phyloP scores from a whole-genome alignment of 2,113 vertebrate species.

The Oryzias curvinotus region DNA sequence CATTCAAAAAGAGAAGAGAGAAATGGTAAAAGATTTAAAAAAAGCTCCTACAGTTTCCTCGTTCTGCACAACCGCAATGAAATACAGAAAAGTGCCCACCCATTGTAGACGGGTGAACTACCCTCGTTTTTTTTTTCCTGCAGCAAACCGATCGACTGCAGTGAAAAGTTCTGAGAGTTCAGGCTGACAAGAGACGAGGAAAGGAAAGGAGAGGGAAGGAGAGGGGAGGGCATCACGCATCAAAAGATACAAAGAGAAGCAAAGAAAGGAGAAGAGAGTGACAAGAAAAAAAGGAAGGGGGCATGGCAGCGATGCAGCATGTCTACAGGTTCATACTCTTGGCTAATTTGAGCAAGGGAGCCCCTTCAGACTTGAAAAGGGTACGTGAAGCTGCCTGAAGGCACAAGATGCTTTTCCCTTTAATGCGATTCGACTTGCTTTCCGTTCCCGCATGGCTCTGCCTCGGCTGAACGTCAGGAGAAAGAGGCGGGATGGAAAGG shows the following conservation, averaged over 20 bases:
- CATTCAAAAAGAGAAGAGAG: background rate
- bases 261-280: slow-evolving; percentile 10
- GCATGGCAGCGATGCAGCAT: background rate
- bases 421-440: slow-evolving; percentile 51
- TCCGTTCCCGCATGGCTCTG: slow-evolving; percentile 41
- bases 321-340: slow-evolving; percentile 8
- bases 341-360: slow-evolving; percentile 27
- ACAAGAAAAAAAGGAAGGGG: slow-evolving; percentile 12
- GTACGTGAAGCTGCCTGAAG: slow-evolving; percentile 13
- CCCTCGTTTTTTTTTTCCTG: slow-evolving; percentile 41
- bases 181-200: background rate
- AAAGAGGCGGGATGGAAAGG: slow-evolving; percentile 20
- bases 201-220: background rate
- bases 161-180: slow-evolving; percentile 27
- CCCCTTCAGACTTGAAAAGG: background rate
- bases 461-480: slow-evolving; percentile 1
- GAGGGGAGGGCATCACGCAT: background rate
- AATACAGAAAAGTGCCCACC: slow-evolving; percentile 22
- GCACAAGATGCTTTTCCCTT: slow-evolving; percentile 19
- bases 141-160: slow-evolving; percentile 47
- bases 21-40: background rate
- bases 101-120: slow-evolving; percentile 9
- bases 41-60: background rate
- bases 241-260: slow-evolving; percentile 11
- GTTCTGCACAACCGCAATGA: slow-evolving; percentile 9